These are phyloP conservation scores for Drosophila kanekoi DNA, from an alignment of 2,888 invertebrate genomes.

Conservation along the genomic window DNA sequence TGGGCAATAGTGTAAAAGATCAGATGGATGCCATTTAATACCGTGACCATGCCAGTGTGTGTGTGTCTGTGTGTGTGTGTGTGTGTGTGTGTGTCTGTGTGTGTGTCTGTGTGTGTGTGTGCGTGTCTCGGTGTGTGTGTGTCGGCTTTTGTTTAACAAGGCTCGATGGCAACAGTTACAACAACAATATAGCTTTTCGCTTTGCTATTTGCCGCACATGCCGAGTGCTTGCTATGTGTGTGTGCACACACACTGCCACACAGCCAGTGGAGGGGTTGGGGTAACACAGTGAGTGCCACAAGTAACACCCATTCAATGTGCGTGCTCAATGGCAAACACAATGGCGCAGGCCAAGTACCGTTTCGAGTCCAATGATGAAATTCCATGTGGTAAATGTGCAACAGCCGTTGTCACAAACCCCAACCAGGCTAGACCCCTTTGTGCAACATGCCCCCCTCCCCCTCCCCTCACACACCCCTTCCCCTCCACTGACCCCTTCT, in stretches of 20 bases:
- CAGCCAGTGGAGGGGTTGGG: not conserved
- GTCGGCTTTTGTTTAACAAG: conserved; percentile 52
- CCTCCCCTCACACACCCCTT: not conserved
- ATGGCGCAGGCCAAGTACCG: conserved; percentile 41
- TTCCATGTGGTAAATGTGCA: conserved; percentile 71
- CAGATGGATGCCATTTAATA: conserved; percentile 26
- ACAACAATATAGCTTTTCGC: conserved; percentile 59
- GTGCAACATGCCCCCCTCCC: not conserved
- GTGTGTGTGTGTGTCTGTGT: conserved; percentile 8
- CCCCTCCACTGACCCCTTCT: not conserved
- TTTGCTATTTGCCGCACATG: conserved; percentile 54
- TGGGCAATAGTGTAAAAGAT: conserved; percentile 3
- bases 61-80: conserved; percentile 1
- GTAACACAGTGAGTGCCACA: conserved; percentile 14
- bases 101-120: conserved; percentile 9
- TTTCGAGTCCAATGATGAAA: conserved; percentile 41
- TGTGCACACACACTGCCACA: conserved; percentile 20
- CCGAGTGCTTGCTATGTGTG: conserved; percentile 24
- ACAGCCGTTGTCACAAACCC: conserved; percentile 53
- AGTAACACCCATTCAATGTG: conserved; percentile 59
- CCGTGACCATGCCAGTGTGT: not conserved
- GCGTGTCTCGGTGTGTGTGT: conserved; percentile 7
- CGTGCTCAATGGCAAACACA: conserved; percentile 73
- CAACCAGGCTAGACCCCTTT: not conserved
- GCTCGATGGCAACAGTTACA: conserved; percentile 74